These are phyloP conservation scores for Cryptoblepharus egeriae DNA, from an alignment of 2,797 vertebrate species.

Conservation along the genomic window DNA sequence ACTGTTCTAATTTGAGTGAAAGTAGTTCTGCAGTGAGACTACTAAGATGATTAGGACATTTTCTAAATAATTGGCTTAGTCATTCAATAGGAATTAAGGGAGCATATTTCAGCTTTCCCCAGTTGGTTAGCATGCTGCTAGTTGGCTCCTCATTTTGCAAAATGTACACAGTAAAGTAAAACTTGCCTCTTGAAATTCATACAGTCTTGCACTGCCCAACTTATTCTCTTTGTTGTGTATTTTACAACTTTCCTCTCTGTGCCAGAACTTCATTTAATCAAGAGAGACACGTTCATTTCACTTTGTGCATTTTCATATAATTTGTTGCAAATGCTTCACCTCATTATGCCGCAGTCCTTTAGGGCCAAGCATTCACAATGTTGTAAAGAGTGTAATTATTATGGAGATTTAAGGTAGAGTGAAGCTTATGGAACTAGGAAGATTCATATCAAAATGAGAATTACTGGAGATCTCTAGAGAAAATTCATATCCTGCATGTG, in stretches of 20 bases:
- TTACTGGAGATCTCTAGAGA: background rate
- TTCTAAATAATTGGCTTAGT: slow-evolving; percentile 21
- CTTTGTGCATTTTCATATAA: slow-evolving; percentile 39
- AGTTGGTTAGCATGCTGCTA: slow-evolving; percentile 21
- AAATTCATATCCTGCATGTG: slow-evolving; percentile 1
- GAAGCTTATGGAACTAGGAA: slow-evolving; percentile 23
- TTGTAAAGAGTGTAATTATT: slow-evolving; percentile 22
- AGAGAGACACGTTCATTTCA: slow-evolving; percentile 40
- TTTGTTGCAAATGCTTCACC: slow-evolving; percentile 32
- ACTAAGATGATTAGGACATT: slow-evolving; percentile 12
- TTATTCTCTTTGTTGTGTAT: slow-evolving; percentile 36
- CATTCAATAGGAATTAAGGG: slow-evolving; percentile 29
- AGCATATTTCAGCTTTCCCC: slow-evolving; percentile 22
- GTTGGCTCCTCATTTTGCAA: slow-evolving; percentile 15
- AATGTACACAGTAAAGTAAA: slow-evolving; percentile 28
- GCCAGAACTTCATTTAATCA: slow-evolving; percentile 34
- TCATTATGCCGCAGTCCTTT: slow-evolving; percentile 36
- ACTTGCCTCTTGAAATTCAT: slow-evolving; percentile 31
- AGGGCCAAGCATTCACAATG: slow-evolving; percentile 35
- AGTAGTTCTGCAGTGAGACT: slow-evolving; percentile 3
- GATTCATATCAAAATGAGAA: slow-evolving; percentile 25
- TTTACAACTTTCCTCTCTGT: slow-evolving; percentile 29
- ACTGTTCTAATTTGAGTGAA: slow-evolving; percentile 13
- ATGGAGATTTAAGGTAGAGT: slow-evolving; percentile 28
- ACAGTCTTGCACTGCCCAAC: slow-evolving; percentile 10